phyloP scores from a whole-genome alignment of 2,113 vertebrate genomes.

The Malurus melanocephalus region DNA sequence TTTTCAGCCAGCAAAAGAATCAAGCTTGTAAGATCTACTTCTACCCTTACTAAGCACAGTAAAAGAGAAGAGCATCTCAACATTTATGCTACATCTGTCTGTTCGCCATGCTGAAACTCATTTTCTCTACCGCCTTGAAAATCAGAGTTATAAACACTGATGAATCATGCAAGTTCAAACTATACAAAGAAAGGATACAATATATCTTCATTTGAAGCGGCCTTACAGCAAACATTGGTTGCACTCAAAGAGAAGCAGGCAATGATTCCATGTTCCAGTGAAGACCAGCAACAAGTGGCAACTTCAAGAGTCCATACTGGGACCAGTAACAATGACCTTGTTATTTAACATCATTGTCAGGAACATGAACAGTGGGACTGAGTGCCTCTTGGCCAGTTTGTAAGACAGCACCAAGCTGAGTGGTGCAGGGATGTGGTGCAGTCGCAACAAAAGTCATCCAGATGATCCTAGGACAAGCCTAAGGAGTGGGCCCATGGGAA shows the following conservation, averaged over 20 bases:
- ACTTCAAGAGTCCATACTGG: fast-evolving
- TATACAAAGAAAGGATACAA: neutral
- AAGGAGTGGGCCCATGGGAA: neutral
- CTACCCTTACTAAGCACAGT: neutral
- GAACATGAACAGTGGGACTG: neutral
- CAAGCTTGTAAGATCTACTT: fast-evolving
- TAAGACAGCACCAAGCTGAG: neutral
- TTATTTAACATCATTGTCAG: neutral
- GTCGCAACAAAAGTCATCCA: neutral
- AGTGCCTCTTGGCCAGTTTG: neutral
- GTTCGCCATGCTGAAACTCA: neutral
- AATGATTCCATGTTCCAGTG: fast-evolving
- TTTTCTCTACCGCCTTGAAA: neutral
- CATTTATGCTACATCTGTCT: neutral
- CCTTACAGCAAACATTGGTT: neutral
- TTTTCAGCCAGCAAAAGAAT: neutral
- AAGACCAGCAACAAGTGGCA: neutral
- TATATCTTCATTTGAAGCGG: neutral
- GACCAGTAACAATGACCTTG: neutral
- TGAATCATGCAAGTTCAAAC: neutral
- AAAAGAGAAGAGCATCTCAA: neutral
- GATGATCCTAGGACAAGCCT: neutral
- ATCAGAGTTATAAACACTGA: neutral
- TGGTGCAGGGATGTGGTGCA: neutral
- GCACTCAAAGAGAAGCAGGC: neutral